These are phyloP conservation scores for Yponomeuta malinellus DNA, from an alignment of 2,888 invertebrate genomes.

Conservation along the genomic window DNA sequence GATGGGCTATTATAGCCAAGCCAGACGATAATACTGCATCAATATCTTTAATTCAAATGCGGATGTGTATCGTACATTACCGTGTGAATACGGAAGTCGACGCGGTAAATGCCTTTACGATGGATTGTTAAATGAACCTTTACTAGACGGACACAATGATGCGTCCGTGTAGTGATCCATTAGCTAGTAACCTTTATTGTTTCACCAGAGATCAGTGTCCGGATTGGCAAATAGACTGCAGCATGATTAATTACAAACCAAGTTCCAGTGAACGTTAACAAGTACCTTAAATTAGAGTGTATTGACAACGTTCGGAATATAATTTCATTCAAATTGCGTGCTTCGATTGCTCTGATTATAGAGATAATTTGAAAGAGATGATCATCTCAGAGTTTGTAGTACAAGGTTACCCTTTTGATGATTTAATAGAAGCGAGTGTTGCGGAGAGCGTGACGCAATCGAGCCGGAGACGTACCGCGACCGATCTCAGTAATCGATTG, in stretches of 20 bases:
- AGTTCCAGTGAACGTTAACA: neutral
- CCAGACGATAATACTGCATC: no score
- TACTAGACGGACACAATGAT: neutral
- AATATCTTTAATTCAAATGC: neutral
- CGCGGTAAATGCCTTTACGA: neutral
- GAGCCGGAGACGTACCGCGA: constrained; percentile 7
- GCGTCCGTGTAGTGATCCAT: constrained; percentile 8
- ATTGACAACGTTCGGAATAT: neutral
- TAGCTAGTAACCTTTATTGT: constrained; percentile 8
- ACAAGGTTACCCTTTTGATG: neutral
- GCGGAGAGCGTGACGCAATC: neutral
- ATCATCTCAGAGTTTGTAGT: neutral
- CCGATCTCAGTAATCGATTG: constrained; percentile 14
- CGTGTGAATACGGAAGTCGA: neutral
- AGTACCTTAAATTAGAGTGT: neutral
- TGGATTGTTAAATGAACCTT: neutral
- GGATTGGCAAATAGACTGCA: neutral
- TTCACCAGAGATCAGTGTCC: neutral
- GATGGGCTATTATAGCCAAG: no score
- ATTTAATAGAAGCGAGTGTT: neutral
- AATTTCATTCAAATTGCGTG: neutral
- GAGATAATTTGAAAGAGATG: neutral
- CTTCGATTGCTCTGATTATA: neutral
- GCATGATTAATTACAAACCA: neutral
- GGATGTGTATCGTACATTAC: neutral